Percentiles rank a stretch among this genome's conserved stretches.
Conservation (phyloP, 2,113 vertebrate species). For the Enhydra lutris region DNA sequence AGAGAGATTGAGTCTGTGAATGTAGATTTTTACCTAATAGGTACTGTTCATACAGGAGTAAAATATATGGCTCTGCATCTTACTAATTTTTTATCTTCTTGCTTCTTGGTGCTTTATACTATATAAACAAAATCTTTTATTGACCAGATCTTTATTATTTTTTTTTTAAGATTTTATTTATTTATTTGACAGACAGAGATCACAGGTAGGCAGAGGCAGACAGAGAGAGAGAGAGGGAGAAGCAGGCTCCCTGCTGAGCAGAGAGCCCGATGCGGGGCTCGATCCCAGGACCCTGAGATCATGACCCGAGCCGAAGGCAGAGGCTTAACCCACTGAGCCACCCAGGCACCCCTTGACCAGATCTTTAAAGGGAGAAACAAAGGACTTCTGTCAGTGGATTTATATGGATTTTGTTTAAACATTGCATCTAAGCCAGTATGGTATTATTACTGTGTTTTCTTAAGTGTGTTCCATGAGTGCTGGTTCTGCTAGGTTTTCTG, state of each 20-base stretch:
- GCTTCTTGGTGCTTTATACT: neutral
- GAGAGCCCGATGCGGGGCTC: too few relatives aligned
- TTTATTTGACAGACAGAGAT: too few relatives aligned
- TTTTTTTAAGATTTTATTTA: too few relatives aligned
- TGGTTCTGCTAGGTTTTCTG: neutral
- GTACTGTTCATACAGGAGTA: neutral
- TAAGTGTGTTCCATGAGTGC: neutral
- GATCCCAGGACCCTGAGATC: too few relatives aligned
- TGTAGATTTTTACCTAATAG: neutral
- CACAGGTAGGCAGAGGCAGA: too few relatives aligned
- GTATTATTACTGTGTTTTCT: neutral
- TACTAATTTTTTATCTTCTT: neutral
- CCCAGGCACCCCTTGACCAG: too few relatives aligned
- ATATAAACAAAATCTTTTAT: neutral
- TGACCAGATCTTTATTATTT: neutral
- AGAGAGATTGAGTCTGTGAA: neutral
- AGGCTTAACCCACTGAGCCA: too few relatives aligned
- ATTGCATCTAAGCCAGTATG: neutral
- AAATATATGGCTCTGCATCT: neutral
- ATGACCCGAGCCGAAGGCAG: too few relatives aligned
- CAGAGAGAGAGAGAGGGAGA: too few relatives aligned
- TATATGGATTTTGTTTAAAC: neutral
- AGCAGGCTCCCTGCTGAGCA: too few relatives aligned
- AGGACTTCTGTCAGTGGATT: neutral
- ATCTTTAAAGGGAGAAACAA: neutral